Evolutionary conservation across 2,797 vertebrate species (phyloP).

Genomic region (Melanotaenia boesemani): DNA sequence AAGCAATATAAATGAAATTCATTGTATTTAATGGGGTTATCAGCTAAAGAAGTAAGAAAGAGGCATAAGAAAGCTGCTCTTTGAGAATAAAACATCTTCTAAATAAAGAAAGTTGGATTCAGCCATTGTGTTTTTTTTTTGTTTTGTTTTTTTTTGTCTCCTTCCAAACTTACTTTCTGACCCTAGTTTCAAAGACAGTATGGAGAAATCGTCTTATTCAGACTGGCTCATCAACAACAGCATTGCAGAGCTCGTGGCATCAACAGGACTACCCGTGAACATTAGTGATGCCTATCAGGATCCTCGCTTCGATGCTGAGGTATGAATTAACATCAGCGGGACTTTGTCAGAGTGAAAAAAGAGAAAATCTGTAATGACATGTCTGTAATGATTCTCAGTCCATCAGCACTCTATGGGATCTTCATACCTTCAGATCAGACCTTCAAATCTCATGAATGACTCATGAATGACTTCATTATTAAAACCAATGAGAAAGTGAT

Average conservation of each 20-base stretch:
- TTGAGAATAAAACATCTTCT: constrained; percentile 2
- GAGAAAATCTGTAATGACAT: background rate
- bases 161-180: constrained; percentile 23
- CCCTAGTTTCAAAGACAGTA: constrained; percentile 93
- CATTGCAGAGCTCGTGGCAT: constrained; percentile 96
- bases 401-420: no score
- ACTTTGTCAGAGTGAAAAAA: background rate
- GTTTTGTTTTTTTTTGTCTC: constrained; percentile 7
- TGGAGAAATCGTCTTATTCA: constrained; percentile 96
- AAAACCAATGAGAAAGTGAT: background rate
- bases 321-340: constrained; percentile 65
- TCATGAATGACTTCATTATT: background rate
- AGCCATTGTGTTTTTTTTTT: constrained; percentile 2
- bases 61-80: background rate
- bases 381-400: background rate
- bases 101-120: constrained; percentile 2
- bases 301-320: constrained; percentile 97
- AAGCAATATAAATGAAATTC: background rate
- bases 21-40: background rate
- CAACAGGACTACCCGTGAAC: constrained; percentile 97
- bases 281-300: constrained; percentile 98
- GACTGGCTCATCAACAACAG: constrained; percentile 99
- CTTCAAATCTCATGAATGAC: background rate
- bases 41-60: background rate
- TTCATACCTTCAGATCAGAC: background rate